Base-by-base conservation (phyloP, 2,888 invertebrate genomes). In the Nomada goodeniana region DNA sequence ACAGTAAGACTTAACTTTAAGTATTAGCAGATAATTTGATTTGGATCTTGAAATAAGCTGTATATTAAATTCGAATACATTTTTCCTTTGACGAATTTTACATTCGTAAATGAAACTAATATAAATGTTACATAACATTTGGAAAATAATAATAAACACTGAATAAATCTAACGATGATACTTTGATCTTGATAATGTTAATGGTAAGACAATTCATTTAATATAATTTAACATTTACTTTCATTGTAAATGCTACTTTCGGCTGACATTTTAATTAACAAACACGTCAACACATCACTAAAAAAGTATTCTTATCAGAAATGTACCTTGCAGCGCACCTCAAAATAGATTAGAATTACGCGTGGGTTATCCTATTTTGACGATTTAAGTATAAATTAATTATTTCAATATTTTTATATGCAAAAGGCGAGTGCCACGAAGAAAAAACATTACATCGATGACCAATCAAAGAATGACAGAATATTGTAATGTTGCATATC, bases 1-100 rank as follows among this genome's bases (percentile, higher is more conserved):
- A 82, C 78, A 88, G 81, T 68, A 78, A 70, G 64, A 74, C 55
- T 55, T 79, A 79, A 60, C 36, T 44, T 74, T 82, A 84, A 75
- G 65, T 75, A 70, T 29, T 60, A 73, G 70, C 52, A 71, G 20
- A 52, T 69, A 82, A 68, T 75, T 83, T 69, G 71, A 67, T 77
- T 80, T 60, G 50, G 71, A 60, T 70, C 64, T 23, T 61, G 18
- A 74, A 29, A n/a, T 13, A 44, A 74, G 50, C 29, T 72, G 64
- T 80, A 79, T 50, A 84, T 80, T 81, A 53, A 61, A 83, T 76
- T 63, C 15, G 3, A 53, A 26, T 11, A 44, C 15, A 26, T 60
- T 42, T 42, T 36, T 42, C n/a, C 11, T 15, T 29, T 13, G n/a
- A 42, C 26, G 11, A 57, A 53, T 67, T 72, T 29, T 67, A 36